Base-by-base conservation (phyloP, 2,797 vertebrate genomes). In the Nannoperca australis region DNA sequence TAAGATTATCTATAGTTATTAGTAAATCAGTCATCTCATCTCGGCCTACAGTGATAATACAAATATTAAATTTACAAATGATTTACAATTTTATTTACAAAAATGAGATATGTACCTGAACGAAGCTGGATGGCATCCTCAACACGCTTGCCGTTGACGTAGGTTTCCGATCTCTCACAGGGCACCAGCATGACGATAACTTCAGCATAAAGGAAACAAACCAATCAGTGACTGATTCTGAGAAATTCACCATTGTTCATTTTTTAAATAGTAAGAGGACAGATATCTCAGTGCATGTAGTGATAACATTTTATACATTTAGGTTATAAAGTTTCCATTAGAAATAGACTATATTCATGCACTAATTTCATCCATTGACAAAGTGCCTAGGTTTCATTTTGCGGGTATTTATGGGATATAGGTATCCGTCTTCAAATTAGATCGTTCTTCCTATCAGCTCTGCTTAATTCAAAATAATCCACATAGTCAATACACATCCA, bases 61-160 rank as follows among this genome's bases (percentile, higher is more conserved):
- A 68, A 60, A 55, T 10, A 54, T 42, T 12, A 42, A 7, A 45
- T 71, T 56, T 13, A 50, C 3, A 53, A 34, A 70, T 73, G 51
- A 61, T 27, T 55, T 17, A 36, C 5, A 34, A 7, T 18, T 60
- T 47, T 17, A 24, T 20, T 60, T 8, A 60, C 13, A 45, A 73
- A 34, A 60, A 59, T 36, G 13, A 62, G 27, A 53, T 27, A 32
- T 45, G 34, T 73, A 99, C 98, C 98, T 92, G 98, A 99, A 74
- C 98, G 98, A 47, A 99, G 86, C 88, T 99, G 97, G 76, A 99
- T 97, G 0, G 97, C 94, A 70, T 96, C 96, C 30, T 94, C 94
- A 44, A 99, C 98, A 40, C 98, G 96, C 83, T 99, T 99, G 88
- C 98, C 98, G 3, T 99, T 99, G 76, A 99, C 98, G 0, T 99